Percentiles rank a stretch among this genome's conserved stretches.
phyloP scores from a whole-genome alignment of 2,113 vertebrate species.

The Ciconia stormi region DNA sequence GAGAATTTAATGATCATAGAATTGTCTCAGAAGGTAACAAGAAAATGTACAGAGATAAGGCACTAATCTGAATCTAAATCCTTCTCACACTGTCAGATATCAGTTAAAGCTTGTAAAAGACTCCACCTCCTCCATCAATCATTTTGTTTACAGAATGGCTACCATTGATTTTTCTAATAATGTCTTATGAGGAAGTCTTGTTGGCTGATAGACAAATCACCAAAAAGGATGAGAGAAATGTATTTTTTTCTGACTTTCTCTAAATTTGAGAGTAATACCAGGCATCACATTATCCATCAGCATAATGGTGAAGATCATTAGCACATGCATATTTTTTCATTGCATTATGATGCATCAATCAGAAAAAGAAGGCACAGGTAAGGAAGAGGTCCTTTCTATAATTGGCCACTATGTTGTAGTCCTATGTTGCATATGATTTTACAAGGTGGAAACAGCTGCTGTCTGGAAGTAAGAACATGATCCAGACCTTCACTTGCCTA shows the following conservation, averaged over 20 bases:
- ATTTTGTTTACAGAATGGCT: not conserved
- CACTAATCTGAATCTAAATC: not conserved
- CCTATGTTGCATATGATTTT: not conserved
- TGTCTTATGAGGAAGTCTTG: not conserved
- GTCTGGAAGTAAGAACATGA: not conserved
- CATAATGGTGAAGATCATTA: not conserved
- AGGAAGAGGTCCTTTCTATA: not conserved
- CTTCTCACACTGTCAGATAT: not conserved
- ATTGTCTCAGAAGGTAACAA: not conserved
- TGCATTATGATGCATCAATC: not conserved
- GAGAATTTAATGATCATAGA: slow-evolving; percentile 14
- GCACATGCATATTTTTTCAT: not conserved
- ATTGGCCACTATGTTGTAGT: not conserved
- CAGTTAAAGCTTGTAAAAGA: not conserved
- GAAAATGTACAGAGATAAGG: not conserved
- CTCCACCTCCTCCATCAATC: not conserved
- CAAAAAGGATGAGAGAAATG: not conserved
- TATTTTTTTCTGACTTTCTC: not conserved
- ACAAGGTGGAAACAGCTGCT: not conserved
- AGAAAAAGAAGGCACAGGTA: not conserved
- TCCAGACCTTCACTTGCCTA: not conserved
- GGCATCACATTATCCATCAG: not conserved
- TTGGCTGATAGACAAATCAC: not conserved
- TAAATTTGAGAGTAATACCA: not conserved
- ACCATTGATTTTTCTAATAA: not conserved